Conservation (phyloP, 2,113 vertebrate species). For the Halcyon malimbica region DNA sequence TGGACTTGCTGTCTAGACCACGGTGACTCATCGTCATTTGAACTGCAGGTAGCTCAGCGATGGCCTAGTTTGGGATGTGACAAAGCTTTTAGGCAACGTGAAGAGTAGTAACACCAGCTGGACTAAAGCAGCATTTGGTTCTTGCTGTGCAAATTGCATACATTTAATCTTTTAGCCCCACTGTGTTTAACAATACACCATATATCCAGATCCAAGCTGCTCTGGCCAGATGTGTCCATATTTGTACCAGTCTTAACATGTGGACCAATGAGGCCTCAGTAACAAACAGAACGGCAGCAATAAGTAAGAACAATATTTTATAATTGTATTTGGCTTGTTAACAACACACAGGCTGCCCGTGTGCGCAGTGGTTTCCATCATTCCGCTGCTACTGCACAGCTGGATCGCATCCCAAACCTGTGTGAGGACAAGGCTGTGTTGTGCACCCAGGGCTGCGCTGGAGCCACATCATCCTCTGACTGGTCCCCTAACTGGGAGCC, state of each 20-base stretch:
- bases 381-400: background rate
- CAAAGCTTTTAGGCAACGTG: background rate
- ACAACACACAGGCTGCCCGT: background rate
- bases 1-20: background rate
- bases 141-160: background rate
- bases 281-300: background rate
- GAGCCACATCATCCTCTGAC: accelerated
- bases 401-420: background rate
- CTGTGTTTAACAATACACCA: accelerated
- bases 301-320: background rate
- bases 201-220: background rate
- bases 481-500: background rate
- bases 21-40: background rate
- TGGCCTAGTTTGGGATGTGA: background rate
- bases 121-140: background rate
- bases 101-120: background rate
- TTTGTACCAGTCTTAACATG: background rate
- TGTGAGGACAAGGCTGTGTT: background rate
- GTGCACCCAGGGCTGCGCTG: background rate
- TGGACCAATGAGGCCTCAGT: background rate
- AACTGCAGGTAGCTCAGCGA: background rate
- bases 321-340: background rate
- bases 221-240: background rate
- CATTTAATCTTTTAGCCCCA: background rate
- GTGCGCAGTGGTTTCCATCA: background rate